These are phyloP conservation scores for Apogon talboti DNA, from an alignment of 2,797 vertebrate genomes.

Conservation along the genomic window DNA sequence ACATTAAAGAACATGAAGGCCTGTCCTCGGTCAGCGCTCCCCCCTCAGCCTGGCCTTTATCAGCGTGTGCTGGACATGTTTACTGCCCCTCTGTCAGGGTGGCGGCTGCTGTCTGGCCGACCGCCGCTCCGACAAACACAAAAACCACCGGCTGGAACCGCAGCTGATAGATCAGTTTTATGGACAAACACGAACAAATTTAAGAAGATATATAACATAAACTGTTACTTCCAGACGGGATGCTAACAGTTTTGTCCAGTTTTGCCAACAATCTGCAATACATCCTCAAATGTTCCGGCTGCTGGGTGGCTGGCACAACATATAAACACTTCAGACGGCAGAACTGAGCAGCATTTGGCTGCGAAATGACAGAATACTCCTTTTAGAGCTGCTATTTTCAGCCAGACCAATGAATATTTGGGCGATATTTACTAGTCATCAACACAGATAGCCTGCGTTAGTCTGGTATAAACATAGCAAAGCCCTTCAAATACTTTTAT, in stretches of 20 bases:
- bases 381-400: background rate
- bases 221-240: background rate
- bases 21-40: background rate
- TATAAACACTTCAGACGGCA: background rate
- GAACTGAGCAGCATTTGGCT: background rate
- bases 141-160: background rate
- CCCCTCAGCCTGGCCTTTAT: conserved; percentile 13
- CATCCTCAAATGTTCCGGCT: conserved; percentile 5
- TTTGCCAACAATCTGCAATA: background rate
- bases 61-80: conserved; percentile 34
- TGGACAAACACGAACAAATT: conserved; percentile 7
- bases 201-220: conserved; percentile 15
- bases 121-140: background rate
- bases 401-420: background rate
- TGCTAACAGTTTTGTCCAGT: conserved; percentile 16
- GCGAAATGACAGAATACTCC: conserved; percentile 4
- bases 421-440: background rate
- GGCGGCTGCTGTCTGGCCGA: background rate
- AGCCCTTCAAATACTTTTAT: too few relatives aligned
- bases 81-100: conserved; percentile 26
- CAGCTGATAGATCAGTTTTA: conserved; percentile 27
- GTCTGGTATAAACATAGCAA: background rate
- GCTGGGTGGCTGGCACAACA: background rate
- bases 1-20: too few relatives aligned
- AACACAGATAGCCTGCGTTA: background rate